Evolutionary conservation across 2,888 invertebrate genomes (phyloP).

Genomic region (Pristionchus exspectatus): DNA sequence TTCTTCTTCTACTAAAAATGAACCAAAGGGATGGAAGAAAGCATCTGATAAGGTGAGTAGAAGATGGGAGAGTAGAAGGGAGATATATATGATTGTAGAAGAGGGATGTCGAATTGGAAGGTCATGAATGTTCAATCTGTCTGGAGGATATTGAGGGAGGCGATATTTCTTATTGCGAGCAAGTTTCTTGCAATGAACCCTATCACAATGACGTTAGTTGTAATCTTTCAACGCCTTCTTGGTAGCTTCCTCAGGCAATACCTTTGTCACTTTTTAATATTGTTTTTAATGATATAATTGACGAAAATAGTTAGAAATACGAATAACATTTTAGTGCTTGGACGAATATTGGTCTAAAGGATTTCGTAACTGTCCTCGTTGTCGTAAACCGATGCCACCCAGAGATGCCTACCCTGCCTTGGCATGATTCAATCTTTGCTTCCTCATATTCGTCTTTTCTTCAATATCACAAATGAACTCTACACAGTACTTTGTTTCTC

Average conservation of each 20-base stretch:
- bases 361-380: neutral
- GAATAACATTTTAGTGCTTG: neutral
- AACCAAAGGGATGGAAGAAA: constrained; percentile 39
- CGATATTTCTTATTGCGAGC: constrained; percentile 32
- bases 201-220: constrained; percentile 18
- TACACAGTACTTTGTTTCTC: neutral
- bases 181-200: constrained; percentile 38
- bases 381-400: constrained; percentile 11
- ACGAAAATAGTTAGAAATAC: neutral
- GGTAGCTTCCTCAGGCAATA: neutral
- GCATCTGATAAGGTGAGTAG: constrained; percentile 23
- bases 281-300: neutral
- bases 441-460: no score
- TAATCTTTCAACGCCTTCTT: no score
- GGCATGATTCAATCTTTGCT: neutral
- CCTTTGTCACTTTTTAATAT: neutral
- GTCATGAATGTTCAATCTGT: constrained; percentile 40
- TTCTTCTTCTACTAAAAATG: constrained; percentile 10
- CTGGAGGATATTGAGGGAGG: neutral
- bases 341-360: neutral
- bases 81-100: neutral
- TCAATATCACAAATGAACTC: no score
- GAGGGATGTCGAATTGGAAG: neutral
- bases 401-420: constrained; percentile 23
- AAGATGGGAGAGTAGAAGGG: neutral